phyloP scores from a whole-genome alignment of 2,797 vertebrate species.

The Cuniculus paca region DNA sequence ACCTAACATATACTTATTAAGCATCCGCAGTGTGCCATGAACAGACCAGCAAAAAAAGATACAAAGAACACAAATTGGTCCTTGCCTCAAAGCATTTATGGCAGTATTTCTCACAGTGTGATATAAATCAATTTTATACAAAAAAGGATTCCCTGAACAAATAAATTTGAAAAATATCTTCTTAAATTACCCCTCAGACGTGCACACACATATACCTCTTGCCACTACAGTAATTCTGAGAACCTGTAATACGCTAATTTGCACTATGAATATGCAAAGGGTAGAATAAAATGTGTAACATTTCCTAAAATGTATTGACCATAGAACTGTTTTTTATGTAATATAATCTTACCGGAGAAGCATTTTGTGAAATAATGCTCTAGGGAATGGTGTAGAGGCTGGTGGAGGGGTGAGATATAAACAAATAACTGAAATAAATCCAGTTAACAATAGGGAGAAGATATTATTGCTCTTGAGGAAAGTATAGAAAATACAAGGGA shows the following conservation, averaged over 20 bases:
- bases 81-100: background rate
- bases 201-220: background rate
- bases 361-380: conserved; percentile 2
- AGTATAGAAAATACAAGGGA: background rate
- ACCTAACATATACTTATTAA: background rate
- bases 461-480: background rate
- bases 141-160: background rate
- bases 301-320: conserved; percentile 37
- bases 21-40: background rate
- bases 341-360: background rate
- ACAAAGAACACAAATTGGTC: background rate
- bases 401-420: background rate
- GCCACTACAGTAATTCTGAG: background rate
- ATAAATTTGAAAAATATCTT: conserved; percentile 20
- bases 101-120: background rate
- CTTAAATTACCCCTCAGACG: background rate
- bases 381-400: background rate
- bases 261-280: background rate
- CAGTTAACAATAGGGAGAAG: background rate
- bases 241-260: background rate
- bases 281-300: background rate
- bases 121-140: background rate
- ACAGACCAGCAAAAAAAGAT: background rate
- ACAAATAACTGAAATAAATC: background rate
- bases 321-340: background rate